Evolutionary conservation across 2,888 invertebrate species (phyloP).

Genomic region (Euproctis similis): DNA sequence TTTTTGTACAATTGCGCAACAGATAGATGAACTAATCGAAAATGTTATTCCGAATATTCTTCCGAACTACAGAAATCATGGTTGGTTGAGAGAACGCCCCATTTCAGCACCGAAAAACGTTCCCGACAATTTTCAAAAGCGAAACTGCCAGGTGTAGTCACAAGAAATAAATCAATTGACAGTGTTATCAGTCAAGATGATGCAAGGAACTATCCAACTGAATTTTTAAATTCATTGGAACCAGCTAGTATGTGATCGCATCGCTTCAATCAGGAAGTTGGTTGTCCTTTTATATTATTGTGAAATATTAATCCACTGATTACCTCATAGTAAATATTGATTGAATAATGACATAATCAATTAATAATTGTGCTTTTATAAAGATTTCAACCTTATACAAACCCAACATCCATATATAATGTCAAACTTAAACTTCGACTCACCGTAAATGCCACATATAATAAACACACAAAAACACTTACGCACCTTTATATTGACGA

Average conservation of each 20-base stretch:
- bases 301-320: constrained; percentile 12
- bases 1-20: constrained; percentile 10
- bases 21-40: constrained; percentile 10
- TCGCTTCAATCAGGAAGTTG: constrained; percentile 11
- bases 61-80: constrained; percentile 9
- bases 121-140: constrained; percentile 5
- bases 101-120: constrained; percentile 8
- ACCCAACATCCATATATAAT: constrained; percentile 12
- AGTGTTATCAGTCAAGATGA: constrained; percentile 9
- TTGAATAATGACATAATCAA: constrained; percentile 3
- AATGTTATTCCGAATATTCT: constrained; percentile 9
- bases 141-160: constrained; percentile 5
- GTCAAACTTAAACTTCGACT: constrained; percentile 23
- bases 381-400: constrained; percentile 9
- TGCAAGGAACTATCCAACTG: constrained; percentile 9
- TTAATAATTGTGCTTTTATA: constrained; percentile 9
- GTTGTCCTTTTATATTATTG: constrained; percentile 12
- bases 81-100: constrained; percentile 5
- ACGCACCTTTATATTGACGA: constrained; percentile 15
- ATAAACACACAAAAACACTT: constrained; percentile 24
- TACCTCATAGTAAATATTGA: too few species aligned
- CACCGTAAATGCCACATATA: constrained; percentile 28
- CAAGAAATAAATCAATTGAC: constrained; percentile 9
- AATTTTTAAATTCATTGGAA: constrained; percentile 9
- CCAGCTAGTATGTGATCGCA: constrained; percentile 7